Evolutionary conservation across 2,797 vertebrate genomes (phyloP), one percentile per base, ranked within the genome.

Genomic region (Okamejei kenojei): DNA sequence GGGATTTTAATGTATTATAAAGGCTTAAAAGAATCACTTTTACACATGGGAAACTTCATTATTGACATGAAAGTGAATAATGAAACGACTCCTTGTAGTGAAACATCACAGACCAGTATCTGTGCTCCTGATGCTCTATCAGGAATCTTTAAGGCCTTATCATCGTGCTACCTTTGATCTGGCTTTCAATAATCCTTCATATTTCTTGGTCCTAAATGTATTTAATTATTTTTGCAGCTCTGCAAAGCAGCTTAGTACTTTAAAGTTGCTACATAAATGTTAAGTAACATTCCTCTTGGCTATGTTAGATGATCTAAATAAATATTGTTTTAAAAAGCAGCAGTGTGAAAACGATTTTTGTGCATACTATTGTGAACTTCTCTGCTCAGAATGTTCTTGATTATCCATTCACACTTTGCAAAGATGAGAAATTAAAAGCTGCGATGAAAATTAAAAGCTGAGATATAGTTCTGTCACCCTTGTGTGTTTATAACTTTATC

Each of bases 341-440:
- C 81, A 84, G 54, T 11, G 7, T 6, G 26, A 10, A 61, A 61
- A 9, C 26, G n/a, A 26, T 21, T 84, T 58, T 90, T 90, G 45
- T 90, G 61, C 63, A 68, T 68, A 90, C 23, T 73, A 32, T 32
- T 45, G 65, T 73, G 32, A 71, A 91, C 38, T 26, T 29, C 23
- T 73, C 19, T 73, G 88, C 26, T 19, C 65, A 7, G 19, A 61
- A 29, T 4, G 65, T 73, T 73, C 65, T 68, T 90, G 63, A 73
- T 45, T 58, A 86, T 13, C 88, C 0, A 71, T 91, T 73, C 68
- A 32, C 88, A 91, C 65, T 73, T 73, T 26, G 11, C 68, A 38
- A 32, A 91, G n/a, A 65, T 91, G 88, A 71, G 73, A 90, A 90
- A 71, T 23, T 90, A 90, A 90, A 90, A 63, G 82, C 54, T 86